These are phyloP conservation scores for Diadumene lineata DNA, from an alignment of 92 coral and sea anemone species.

Conservation along the genomic window DNA sequence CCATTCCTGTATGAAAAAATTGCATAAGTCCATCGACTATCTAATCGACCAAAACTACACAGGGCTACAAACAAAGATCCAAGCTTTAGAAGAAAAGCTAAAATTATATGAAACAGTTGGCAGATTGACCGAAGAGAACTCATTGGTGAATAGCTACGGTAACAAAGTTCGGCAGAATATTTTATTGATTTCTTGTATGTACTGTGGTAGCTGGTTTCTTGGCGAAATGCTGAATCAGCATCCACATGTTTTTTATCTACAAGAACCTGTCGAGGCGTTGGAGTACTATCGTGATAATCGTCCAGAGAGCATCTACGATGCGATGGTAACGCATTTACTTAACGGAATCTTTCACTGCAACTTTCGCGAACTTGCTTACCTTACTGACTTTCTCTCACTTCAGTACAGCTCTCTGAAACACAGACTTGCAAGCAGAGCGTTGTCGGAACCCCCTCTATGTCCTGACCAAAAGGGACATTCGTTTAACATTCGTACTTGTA, in stretches of 20 bases:
- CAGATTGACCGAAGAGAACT: slow-evolving; percentile 75
- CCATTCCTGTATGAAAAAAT: background rate
- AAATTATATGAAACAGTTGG: slow-evolving; percentile 67
- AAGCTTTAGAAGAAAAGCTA: slow-evolving; percentile 41
- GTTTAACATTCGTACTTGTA: slow-evolving; percentile 76
- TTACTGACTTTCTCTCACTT: slow-evolving; percentile 76
- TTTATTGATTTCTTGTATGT: slow-evolving; percentile 63
- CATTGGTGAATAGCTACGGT: slow-evolving; percentile 77
- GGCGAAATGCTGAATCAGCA: slow-evolving; percentile 94
- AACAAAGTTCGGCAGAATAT: slow-evolving; percentile 84
- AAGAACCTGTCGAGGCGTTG: slow-evolving; percentile 78
- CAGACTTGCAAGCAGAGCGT: slow-evolving; percentile 80
- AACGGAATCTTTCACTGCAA: slow-evolving; percentile 85
- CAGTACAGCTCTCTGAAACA: slow-evolving; percentile 85
- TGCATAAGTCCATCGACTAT: background rate
- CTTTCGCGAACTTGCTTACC: slow-evolving; percentile 69
- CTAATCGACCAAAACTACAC: slow-evolving; percentile 35
- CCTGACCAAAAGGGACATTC: slow-evolving; percentile 52
- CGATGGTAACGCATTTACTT: slow-evolving; percentile 78
- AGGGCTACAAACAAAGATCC: slow-evolving; percentile 33
- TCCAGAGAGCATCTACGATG: slow-evolving; percentile 81
- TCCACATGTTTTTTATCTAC: slow-evolving; percentile 72
- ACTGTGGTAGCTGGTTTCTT: slow-evolving; percentile 82
- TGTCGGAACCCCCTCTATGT: slow-evolving; percentile 91
- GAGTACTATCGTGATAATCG: slow-evolving; percentile 82